Evolutionary conservation across 64 coral and sea anemone genomes (phyloP).

Genomic region (Porites lutea): DNA sequence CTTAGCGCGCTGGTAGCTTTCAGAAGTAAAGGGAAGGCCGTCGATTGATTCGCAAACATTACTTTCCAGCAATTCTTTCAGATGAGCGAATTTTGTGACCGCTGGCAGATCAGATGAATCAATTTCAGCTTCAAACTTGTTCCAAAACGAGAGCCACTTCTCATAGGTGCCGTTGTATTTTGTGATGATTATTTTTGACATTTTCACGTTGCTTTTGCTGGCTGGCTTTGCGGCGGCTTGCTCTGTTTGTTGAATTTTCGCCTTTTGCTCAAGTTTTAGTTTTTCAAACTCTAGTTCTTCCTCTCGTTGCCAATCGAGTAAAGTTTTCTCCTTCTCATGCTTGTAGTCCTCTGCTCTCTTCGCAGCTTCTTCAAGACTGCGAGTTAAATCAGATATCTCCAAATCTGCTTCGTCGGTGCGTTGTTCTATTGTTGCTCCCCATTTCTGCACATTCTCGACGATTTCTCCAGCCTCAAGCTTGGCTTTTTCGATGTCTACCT

Average conservation of each 20-base stretch:
- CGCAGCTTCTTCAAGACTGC: constrained; percentile 3
- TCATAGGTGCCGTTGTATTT: constrained; percentile 57
- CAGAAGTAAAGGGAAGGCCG: constrained; percentile 35
- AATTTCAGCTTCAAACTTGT: not conserved
- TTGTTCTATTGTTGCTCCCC: constrained; percentile 32
- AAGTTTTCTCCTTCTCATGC: not conserved
- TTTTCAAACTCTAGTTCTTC: constrained; percentile 1
- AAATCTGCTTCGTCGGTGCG: constrained; percentile 8
- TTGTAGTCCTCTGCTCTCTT: not conserved
- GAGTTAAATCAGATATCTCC: constrained; percentile 20
- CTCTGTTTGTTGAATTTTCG: constrained; percentile 4
- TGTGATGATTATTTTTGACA: constrained; percentile 41
- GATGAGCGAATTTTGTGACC: constrained; percentile 54
- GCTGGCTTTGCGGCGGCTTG: constrained; percentile 3
- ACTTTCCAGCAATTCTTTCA: constrained; percentile 62
- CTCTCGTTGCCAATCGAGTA: constrained; percentile 5
- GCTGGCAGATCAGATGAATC: constrained; percentile 32
- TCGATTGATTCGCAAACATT: constrained; percentile 68
- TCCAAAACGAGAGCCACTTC: constrained; percentile 65
- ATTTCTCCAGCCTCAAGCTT: constrained; percentile 19
- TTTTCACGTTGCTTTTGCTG: not conserved
- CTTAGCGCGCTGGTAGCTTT: constrained; percentile 44
- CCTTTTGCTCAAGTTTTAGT: constrained; percentile 17
- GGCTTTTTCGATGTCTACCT: constrained; percentile 13
- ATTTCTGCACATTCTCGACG: constrained; percentile 16